Percentiles rank a stretch among this genome's conserved stretches.
Conservation (phyloP, 2,113 vertebrate genomes). For the Podocnemis expansa region DNA sequence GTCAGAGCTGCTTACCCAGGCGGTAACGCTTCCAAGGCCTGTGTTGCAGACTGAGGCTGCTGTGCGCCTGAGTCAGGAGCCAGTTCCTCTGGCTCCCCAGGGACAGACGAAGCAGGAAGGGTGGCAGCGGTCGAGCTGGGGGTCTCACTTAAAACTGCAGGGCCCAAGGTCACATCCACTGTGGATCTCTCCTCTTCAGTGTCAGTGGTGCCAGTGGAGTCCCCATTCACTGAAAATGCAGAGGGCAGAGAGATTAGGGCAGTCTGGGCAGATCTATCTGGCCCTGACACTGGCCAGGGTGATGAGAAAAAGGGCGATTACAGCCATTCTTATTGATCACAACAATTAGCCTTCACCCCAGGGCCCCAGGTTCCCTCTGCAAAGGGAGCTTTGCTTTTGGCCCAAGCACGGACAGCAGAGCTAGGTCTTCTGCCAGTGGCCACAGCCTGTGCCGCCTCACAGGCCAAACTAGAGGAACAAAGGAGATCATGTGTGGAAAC, state of each 20-base stretch:
- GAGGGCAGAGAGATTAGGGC: not conserved
- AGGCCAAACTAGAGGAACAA: not conserved
- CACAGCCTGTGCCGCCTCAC: no score
- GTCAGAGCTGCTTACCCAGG: conserved; percentile 82
- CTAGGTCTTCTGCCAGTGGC: fast-evolving
- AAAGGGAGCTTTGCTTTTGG: not conserved
- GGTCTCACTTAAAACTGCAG: not conserved
- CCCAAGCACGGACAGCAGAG: not conserved
- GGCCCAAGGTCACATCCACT: not conserved
- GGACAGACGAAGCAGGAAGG: conserved; percentile 39
- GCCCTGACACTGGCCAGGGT: not conserved
- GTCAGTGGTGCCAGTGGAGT: conserved; percentile 72
- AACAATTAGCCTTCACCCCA: not conserved
- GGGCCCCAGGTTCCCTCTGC: not conserved
- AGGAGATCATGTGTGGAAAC: not conserved
- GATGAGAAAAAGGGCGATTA: not conserved
- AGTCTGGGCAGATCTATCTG: fast-evolving
- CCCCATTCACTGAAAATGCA: conserved; percentile 82
- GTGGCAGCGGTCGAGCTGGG: not conserved
- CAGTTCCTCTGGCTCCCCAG: conserved; percentile 68
- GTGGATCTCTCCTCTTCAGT: conserved; percentile 60
- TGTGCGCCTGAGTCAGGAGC: conserved; percentile 42
- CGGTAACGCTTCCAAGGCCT: conserved; percentile 83
- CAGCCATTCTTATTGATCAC: not conserved
- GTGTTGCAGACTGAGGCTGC: conserved; percentile 56